A percentile compares a stretch with the other conserved stretches of the same genome.
Evolutionary conservation across 2,113 vertebrate genomes (phyloP).

Genomic region (Tylochromis polylepis): DNA sequence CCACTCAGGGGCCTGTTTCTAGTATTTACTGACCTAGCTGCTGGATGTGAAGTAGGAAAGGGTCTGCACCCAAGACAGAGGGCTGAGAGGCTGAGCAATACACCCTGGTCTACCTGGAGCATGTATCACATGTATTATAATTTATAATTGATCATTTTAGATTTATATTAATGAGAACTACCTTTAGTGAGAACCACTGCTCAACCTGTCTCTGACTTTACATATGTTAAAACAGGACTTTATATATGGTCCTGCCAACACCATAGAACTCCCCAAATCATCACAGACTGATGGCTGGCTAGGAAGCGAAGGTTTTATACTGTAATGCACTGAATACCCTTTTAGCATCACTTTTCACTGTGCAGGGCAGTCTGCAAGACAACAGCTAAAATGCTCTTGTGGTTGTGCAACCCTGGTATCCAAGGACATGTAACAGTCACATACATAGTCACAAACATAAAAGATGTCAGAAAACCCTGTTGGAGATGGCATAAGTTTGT

Average conservation of each 20-base stretch:
- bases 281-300: background rate
- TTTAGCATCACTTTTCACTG: background rate
- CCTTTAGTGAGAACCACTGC: constrained; percentile 15
- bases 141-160: constrained; percentile 9
- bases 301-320: background rate
- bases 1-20: constrained; percentile 62
- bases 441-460: background rate
- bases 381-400: background rate
- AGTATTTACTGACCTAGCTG: constrained; percentile 58
- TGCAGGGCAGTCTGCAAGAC: background rate
- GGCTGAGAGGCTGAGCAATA: constrained; percentile 12
- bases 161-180: constrained; percentile 25
- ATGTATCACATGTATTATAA: constrained; percentile 21
- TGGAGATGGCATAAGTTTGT: background rate
- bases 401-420: background rate
- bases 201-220: constrained; percentile 3
- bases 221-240: background rate
- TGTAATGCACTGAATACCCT: background rate
- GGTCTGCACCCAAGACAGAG: constrained; percentile 43
- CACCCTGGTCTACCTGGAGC: constrained; percentile 5
- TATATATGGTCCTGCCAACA: background rate
- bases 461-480: background rate
- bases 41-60: constrained; percentile 43
- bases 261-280: background rate
- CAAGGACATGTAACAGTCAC: background rate